Evolutionary conservation across 2,888 invertebrate genomes (phyloP), one percentile per base, ranked within the genome.

Genomic region (Platycnemis pennipes): DNA sequence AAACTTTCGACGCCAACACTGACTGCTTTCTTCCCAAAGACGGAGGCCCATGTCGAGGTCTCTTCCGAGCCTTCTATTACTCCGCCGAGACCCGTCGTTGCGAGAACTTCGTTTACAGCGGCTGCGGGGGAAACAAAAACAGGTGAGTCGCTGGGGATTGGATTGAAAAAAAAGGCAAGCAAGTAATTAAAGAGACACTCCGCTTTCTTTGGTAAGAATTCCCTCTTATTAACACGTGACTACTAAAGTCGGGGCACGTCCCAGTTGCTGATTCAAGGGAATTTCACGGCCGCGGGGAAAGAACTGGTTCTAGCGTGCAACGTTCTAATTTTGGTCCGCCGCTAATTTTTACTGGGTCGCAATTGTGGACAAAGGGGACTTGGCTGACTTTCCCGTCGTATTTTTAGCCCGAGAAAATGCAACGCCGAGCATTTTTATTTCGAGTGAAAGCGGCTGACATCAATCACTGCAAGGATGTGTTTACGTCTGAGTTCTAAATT

Each of bases 121-220:
- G 91, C 11, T 91, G 91, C 63, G 91, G 91, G 7, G 91, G 91
- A 63, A 91, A 91, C 91, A 91, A 91, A 91, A 91, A 91, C 63
- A 63, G 91, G 91, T 91, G 91, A 91, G 91, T 44, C 7, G 49
- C 26, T 3, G 46, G 88, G 44, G 49, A 46, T 45, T 26, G 19
- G 8, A 26, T 5, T 42, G 13, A 22, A 2, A 77, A 37, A 37
- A 37, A 63, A 63, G 22, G 77, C 77, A 37, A 77, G 37, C 77
- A 11, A 77, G 8, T 37, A 22, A 77, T 37, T 37, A 11, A 26
- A 77, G 37, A 26, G 13, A 16, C 11, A 69, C 69, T n/a, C 31
- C 22, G 77, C 77, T 77, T 77, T 77, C 77, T 77, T 77, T 7
- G 77, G 16, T 37, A 37, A 77, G 77, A 37, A 77, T 77, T 77